phyloP scores from a whole-genome alignment of 2,113 vertebrate genomes.

The Corythaeola cristata region DNA sequence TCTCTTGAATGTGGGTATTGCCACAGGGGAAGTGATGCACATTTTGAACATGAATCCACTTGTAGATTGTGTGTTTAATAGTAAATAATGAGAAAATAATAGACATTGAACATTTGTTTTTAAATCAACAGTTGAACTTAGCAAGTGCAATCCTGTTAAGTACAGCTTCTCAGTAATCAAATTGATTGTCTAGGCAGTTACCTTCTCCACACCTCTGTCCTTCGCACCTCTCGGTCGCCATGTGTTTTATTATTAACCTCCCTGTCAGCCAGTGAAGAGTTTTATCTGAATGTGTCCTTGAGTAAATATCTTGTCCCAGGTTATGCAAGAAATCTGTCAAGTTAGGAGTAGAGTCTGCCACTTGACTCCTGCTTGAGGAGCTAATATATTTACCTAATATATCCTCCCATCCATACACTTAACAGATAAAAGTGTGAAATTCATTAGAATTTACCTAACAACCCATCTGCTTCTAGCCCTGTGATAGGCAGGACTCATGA shows the following conservation, averaged over 20 bases:
- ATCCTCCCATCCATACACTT: background rate
- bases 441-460: background rate
- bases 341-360: background rate
- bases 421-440: background rate
- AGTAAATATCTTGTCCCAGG: background rate
- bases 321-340: background rate
- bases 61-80: background rate
- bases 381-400: background rate
- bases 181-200: background rate
- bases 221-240: background rate
- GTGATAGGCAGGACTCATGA: background rate
- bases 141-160: background rate
- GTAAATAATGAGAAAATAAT: background rate
- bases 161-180: background rate
- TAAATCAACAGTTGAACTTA: background rate
- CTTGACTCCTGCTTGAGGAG: background rate
- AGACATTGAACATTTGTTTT: background rate
- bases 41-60: background rate
- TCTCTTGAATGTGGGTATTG: background rate
- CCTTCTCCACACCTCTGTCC: background rate
- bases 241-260: background rate
- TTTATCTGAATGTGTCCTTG: background rate
- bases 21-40: background rate
- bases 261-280: background rate
- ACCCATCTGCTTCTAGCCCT: background rate